These are phyloP conservation scores for Brenthis ino DNA, from an alignment of 2,888 invertebrate species.

Conservation along the genomic window DNA sequence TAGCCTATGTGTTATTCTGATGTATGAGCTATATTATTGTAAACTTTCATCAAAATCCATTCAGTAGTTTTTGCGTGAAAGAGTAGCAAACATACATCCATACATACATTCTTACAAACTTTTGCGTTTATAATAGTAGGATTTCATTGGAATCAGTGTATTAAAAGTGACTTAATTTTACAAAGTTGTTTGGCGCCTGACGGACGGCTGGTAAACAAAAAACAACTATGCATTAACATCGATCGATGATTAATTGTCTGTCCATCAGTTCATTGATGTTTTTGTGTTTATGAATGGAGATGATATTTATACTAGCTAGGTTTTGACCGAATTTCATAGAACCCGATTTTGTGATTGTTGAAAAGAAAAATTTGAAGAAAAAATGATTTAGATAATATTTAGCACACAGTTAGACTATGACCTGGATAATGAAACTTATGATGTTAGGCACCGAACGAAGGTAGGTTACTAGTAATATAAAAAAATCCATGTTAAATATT, in stretches of 20 bases:
- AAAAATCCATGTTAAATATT: too few relatives aligned
- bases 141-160: not conserved
- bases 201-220: slow-evolving; percentile 66
- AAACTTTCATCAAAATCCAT: too few relatives aligned
- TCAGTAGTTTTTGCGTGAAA: too few relatives aligned
- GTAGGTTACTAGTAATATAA: too few relatives aligned
- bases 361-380: not conserved
- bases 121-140: too few relatives aligned
- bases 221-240: slow-evolving; percentile 67
- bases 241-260: slow-evolving; percentile 60
- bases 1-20: too few relatives aligned
- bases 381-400: not conserved
- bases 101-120: too few relatives aligned
- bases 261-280: slow-evolving; percentile 54
- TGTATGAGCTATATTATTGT: too few relatives aligned
- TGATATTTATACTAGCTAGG: slow-evolving; percentile 16
- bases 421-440: too few relatives aligned
- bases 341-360: not conserved
- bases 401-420: not conserved
- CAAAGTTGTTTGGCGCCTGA: slow-evolving; percentile 39
- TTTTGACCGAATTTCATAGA: not conserved
- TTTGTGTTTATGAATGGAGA: slow-evolving; percentile 53
- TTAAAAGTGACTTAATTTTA: slow-evolving; percentile 15
- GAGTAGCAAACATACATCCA: too few relatives aligned
- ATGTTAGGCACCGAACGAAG: too few relatives aligned